phyloP scores from a whole-genome alignment of 2,888 invertebrate genomes.

The Diloba caeruleocephala region DNA sequence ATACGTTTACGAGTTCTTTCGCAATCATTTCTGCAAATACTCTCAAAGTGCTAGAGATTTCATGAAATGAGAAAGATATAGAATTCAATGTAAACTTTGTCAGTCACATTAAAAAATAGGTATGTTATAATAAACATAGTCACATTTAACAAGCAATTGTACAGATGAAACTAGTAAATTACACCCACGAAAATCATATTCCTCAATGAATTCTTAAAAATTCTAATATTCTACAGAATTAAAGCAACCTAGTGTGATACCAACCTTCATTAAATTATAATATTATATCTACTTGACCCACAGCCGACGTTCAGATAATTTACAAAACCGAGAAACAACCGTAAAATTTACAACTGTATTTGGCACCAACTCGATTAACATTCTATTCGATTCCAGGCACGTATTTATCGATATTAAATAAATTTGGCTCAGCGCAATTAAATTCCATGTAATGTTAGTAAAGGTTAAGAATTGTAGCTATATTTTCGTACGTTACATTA shows the following conservation, averaged over 20 bases:
- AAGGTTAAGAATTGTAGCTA: slow-evolving; percentile 5
- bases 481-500: slow-evolving; percentile 23
- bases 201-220: neutral
- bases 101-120: too few species aligned
- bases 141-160: neutral
- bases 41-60: too few species aligned
- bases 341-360: slow-evolving; percentile 47
- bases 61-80: too few species aligned
- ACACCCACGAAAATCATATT: neutral
- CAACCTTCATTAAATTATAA: too few species aligned
- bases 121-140: too few species aligned
- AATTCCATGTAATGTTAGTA: slow-evolving; percentile 16
- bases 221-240: slow-evolving; percentile 8
- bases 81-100: too few species aligned
- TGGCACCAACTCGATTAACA: slow-evolving; percentile 41
- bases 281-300: slow-evolving; percentile 12
- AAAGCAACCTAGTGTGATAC: slow-evolving; percentile 2
- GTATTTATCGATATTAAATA: slow-evolving; percentile 51
- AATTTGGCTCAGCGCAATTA: slow-evolving; percentile 34
- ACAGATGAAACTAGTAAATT: neutral
- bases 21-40: too few species aligned
- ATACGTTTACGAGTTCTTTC: neutral
- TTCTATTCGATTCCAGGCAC: slow-evolving; percentile 46
- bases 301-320: slow-evolving; percentile 34
- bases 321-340: slow-evolving; percentile 37